A percentile compares a stretch with the other conserved stretches of the same genome.
These are phyloP conservation scores for Dendrolimus houi DNA, from an alignment of 2,888 invertebrate species.

Conservation along the genomic window DNA sequence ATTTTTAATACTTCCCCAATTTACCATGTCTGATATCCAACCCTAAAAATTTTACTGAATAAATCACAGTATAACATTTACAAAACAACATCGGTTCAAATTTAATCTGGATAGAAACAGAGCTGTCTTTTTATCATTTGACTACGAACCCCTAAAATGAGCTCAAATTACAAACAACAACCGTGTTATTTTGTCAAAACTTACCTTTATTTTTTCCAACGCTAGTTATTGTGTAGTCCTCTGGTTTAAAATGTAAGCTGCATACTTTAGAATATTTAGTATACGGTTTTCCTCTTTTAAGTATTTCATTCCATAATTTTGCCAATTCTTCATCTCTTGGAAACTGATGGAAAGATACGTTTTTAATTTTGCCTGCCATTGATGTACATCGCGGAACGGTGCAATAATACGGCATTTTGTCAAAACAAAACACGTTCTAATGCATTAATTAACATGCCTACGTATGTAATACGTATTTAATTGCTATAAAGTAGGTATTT, in stretches of 20 bases:
- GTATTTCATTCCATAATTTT: constrained; percentile 59
- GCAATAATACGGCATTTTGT: constrained; percentile 70
- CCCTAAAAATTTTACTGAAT: too few species aligned
- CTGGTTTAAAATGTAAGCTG: constrained; percentile 62
- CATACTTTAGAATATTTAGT: constrained; percentile 73
- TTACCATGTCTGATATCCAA: too few species aligned
- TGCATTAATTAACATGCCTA: constrained; percentile 40
- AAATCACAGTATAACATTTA: too few species aligned
- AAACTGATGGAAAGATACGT: constrained; percentile 69
- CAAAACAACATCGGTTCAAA: too few species aligned
- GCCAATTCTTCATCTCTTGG: constrained; percentile 62
- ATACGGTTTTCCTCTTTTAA: constrained; percentile 67
- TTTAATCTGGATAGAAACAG: too few species aligned
- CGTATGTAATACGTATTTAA: constrained; percentile 1
- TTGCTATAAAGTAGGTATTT: constrained; percentile 9
- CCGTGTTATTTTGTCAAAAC: constrained; percentile 8
- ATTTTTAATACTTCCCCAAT: too few species aligned
- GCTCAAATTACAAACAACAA: constrained; percentile 11
- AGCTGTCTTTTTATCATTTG: too few species aligned
- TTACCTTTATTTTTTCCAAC: constrained; percentile 67
- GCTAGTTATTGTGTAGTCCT: constrained; percentile 63
- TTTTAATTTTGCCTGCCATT: constrained; percentile 69
- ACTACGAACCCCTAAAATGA: too few species aligned
- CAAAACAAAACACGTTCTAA: constrained; percentile 24
- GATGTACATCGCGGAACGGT: constrained; percentile 71